Evolutionary conservation across 2,113 vertebrate species (phyloP).

Genomic region (Felis catus): F.catus_Fca126_mat1.0 CM031416.1:87941501-87942000

Average conservation of each 20-base stretch:
- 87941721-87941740: background rate
- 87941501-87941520: background rate
- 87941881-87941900: background rate
- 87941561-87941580: background rate
- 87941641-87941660: background rate
- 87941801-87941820: background rate
- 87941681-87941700: background rate
- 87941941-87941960: background rate
- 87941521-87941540: background rate
- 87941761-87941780: background rate
- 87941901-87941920: background rate
- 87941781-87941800: background rate
- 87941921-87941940: background rate
- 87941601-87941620: background rate
- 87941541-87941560: background rate
- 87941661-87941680: background rate
- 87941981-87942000: background rate
- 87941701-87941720: background rate
- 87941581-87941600: background rate
- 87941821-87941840: background rate
- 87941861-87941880: background rate
- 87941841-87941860: background rate
- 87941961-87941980: background rate
- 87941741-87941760: background rate
- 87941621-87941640: background rate